Evolutionary conservation across 1,140 invertebrate genomes (phyloP), one percentile per base, ranked within the genome.

Genomic region (Episyrphus balteatus): DNA sequence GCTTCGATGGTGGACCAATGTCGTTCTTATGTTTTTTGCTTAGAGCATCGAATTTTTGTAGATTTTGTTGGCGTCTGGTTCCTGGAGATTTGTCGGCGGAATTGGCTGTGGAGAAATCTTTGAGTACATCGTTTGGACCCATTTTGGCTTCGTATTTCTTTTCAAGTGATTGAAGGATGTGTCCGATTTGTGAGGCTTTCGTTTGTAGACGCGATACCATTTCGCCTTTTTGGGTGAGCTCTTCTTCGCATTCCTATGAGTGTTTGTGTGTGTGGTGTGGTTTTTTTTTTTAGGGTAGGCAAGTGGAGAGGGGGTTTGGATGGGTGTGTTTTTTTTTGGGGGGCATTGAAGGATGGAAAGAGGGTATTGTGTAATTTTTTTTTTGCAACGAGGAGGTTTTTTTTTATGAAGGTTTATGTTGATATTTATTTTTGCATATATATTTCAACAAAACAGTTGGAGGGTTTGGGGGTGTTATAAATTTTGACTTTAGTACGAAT

Each of bases 211-310:
- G 83, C 70, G 84, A 86, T 54, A 92, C 87, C 80, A 91, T 83
- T 73, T 89, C 84, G 55, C 87, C 88, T 70, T 91, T 91, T 75
- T 92, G 86, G 52, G 86, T 89, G 66, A 92, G 77, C 73, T 92
- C 89, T 73, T 82, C 78, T 75, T 92, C 88, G 77, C 88, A 92
- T 76, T 92, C 89, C 88, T 92, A 79, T 51, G 55, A 61, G 73
- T 41, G 54, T n/a, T n/a, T n/a, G 48, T 56, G 36, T 50, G 59
- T 52, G 41, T 42, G 42, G 50, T 41, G 37, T 49, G 31, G 38
- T n/a, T 47, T 34, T 44, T 31, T 38, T 14, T 36, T 46, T 53
- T 51, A 56, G 41, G 34, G 21, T 26, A 5, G 21, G 21, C 21
- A 26, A 26, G 8, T 3, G 21, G 21, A 26, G 3, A 8, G 3